Percentiles rank a stretch among this genome's conserved stretches.
Evolutionary conservation across 2,797 vertebrate genomes (phyloP).

Genomic region (Anabas testudineus): DNA sequence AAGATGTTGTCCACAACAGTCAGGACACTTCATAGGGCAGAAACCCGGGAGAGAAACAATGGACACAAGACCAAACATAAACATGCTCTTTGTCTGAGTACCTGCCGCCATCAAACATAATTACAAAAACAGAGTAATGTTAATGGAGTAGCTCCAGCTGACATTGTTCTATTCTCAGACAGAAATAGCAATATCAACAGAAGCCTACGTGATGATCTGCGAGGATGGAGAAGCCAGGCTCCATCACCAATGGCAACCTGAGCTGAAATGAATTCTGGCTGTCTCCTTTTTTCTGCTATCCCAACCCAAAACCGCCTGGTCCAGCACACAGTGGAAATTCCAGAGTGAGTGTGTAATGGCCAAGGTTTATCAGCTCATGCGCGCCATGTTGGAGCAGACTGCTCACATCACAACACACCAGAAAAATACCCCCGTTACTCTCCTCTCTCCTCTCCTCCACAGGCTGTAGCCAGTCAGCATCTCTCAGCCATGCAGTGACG

Average conservation of each 20-base stretch:
- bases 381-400: slow-evolving; percentile 81
- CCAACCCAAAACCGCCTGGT: slow-evolving; percentile 25
- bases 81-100: slow-evolving; percentile 40
- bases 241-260: slow-evolving; percentile 43
- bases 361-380: slow-evolving; percentile 67
- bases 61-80: slow-evolving; percentile 60
- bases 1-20: slow-evolving; percentile 44
- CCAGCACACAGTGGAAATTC: slow-evolving; percentile 62
- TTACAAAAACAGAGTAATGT: slow-evolving; percentile 11
- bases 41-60: slow-evolving; percentile 60
- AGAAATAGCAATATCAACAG: slow-evolving; percentile 41
- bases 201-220: slow-evolving; percentile 48
- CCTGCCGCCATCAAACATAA: slow-evolving; percentile 73
- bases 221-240: slow-evolving; percentile 40
- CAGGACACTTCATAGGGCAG: slow-evolving; percentile 21
- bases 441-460: slow-evolving; percentile 46
- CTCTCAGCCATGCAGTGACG: slow-evolving; percentile 33
- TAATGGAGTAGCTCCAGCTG: slow-evolving; percentile 18
- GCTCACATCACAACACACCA: slow-evolving; percentile 76
- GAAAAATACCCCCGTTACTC: slow-evolving; percentile 32
- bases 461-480: slow-evolving; percentile 57
- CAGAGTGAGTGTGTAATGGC: slow-evolving; percentile 75
- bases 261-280: slow-evolving; percentile 21
- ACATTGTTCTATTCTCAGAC: slow-evolving; percentile 54
- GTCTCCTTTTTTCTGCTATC: slow-evolving; percentile 11